A percentile compares a stretch with the other conserved stretches of the same genome.
These are phyloP conservation scores for Agonopterix subpropinquella DNA, from an alignment of 2,888 invertebrate genomes.

Conservation along the genomic window DNA sequence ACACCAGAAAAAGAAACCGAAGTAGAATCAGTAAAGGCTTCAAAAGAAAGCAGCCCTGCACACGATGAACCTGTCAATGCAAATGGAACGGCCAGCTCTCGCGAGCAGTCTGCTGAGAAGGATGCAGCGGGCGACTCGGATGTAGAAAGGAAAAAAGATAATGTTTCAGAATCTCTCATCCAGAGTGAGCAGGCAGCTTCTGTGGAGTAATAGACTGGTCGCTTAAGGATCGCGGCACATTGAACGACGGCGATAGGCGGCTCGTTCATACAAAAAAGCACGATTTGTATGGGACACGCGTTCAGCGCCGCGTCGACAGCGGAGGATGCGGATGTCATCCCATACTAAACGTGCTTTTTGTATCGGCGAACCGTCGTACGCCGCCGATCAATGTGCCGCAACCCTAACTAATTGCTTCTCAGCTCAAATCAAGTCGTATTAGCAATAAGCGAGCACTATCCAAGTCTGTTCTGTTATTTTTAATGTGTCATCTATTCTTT, in stretches of 20 bases:
- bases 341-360: background rate
- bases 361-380: slow-evolving; percentile 2
- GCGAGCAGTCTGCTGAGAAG: slow-evolving; percentile 59
- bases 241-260: too few relatives aligned
- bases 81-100: slow-evolving; percentile 62
- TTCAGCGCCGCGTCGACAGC: too few relatives aligned
- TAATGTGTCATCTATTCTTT: slow-evolving; percentile 57
- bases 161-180: slow-evolving; percentile 59
- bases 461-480: slow-evolving; percentile 53
- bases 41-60: slow-evolving; percentile 48
- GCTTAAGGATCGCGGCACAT: slow-evolving; percentile 1
- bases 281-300: too few relatives aligned
- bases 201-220: slow-evolving; percentile 38
- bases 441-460: slow-evolving; percentile 67
- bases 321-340: too few relatives aligned
- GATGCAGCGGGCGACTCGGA: slow-evolving; percentile 27
- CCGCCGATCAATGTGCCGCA: too few relatives aligned
- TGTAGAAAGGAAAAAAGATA: slow-evolving; percentile 45
- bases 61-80: slow-evolving; percentile 47
- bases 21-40: slow-evolving; percentile 32
- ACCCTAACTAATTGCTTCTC: slow-evolving; percentile 37
- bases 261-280: too few relatives aligned
- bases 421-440: slow-evolving; percentile 59
- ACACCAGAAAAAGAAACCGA: slow-evolving; percentile 29
- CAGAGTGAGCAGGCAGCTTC: slow-evolving; percentile 58